Conservation (phyloP, 37 sponge, comb jelly and placozoan genomes). For the Chondrilla cf. caribensis region DNA sequence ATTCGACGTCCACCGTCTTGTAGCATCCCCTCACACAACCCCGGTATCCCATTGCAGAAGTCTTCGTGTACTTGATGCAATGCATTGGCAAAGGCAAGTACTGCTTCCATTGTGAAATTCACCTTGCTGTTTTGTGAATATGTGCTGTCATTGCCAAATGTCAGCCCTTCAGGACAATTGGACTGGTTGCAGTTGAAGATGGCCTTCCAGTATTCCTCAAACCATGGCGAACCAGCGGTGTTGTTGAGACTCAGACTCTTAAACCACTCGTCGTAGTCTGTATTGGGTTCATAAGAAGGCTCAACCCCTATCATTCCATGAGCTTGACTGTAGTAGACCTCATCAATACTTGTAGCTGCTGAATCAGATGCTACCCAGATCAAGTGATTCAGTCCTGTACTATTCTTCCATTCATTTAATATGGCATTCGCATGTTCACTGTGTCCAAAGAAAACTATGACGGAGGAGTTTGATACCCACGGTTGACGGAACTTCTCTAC, state of each 20-base stretch:
- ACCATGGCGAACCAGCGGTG: constrained; percentile 50
- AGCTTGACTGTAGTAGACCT: neutral
- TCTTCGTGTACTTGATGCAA: constrained; percentile 32
- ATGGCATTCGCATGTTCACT: neutral
- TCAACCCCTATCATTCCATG: constrained; percentile 7
- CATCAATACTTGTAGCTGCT: neutral
- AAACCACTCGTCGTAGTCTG: neutral
- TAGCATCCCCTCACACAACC: constrained; percentile 27
- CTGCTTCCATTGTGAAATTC: constrained; percentile 62
- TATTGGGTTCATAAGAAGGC: neutral
- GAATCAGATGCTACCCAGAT: neutral
- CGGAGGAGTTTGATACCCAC: constrained; percentile 42
- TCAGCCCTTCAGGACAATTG: neutral
- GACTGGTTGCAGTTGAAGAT: constrained; percentile 44
- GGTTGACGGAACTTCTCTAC: neutral
- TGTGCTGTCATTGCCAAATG: neutral
- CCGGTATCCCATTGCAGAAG: constrained; percentile 28
- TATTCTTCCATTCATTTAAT: constrained; percentile 8
- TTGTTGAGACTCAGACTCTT: neutral
- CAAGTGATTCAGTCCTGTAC: neutral
- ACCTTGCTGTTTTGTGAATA: constrained; percentile 39
- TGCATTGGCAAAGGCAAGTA: constrained; percentile 66
- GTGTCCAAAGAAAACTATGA: constrained; percentile 57
- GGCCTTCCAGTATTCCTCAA: constrained; percentile 56
- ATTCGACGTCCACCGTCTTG: neutral